These are phyloP conservation scores for Pseudonaja textilis DNA, from an alignment of 2,113 vertebrate genomes.

Conservation along the genomic window DNA sequence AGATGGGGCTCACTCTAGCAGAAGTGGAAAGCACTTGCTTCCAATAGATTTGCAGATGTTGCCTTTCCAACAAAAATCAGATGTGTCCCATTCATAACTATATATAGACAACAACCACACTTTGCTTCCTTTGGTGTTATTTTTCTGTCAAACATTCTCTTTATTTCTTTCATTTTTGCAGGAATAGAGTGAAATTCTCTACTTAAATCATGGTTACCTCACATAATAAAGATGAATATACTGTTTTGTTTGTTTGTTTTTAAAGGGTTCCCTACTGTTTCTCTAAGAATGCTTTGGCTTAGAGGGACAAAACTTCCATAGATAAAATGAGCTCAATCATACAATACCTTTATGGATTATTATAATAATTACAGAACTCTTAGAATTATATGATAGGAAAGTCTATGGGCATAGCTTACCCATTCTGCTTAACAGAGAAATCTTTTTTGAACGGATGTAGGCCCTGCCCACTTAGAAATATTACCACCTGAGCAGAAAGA, in stretches of 20 bases:
- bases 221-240: neutral
- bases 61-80: slow-evolving; percentile 3
- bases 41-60: slow-evolving; percentile 23
- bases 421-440: neutral
- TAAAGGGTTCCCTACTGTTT: neutral
- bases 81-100: neutral
- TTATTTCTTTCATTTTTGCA: neutral
- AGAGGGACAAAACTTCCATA: neutral
- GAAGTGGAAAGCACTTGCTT: slow-evolving; percentile 38
- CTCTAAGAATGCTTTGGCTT: neutral
- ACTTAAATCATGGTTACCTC: accelerated
- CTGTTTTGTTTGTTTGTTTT: neutral
- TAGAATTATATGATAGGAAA: neutral
- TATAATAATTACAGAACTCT: neutral
- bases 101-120: neutral
- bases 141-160: neutral
- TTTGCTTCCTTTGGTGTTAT: neutral
- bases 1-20: slow-evolving; percentile 39
- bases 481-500: neutral
- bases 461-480: neutral
- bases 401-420: neutral
- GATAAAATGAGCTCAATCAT: neutral
- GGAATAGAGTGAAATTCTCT: neutral
- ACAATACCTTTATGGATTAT: neutral
- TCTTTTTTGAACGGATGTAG: neutral